These are phyloP conservation scores for Furcula furcula DNA, from an alignment of 2,888 invertebrate species.

Conservation along the genomic window DNA sequence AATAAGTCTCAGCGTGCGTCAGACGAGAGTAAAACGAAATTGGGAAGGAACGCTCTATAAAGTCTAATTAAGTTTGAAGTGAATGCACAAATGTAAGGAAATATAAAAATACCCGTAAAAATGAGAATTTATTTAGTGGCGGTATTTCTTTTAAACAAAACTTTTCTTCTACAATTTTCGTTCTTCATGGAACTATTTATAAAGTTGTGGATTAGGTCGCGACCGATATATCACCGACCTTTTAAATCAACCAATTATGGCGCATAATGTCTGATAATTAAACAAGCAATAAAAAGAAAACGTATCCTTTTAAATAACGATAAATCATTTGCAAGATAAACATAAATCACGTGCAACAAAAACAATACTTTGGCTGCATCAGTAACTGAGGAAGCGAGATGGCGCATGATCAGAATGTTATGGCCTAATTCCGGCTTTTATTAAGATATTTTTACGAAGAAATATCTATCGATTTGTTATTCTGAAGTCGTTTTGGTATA, in stretches of 20 bases:
- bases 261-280: constrained; percentile 19
- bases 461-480: constrained; percentile 66
- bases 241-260: constrained; percentile 22
- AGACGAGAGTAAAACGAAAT: constrained; percentile 76
- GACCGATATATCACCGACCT: constrained; percentile 7
- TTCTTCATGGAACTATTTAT: constrained; percentile 2
- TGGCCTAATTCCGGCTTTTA: constrained; percentile 67
- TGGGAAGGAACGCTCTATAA: constrained; percentile 81
- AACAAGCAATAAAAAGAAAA: constrained; percentile 37
- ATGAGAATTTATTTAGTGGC: constrained; percentile 54
- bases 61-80: constrained; percentile 81
- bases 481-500: constrained; percentile 68
- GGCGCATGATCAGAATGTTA: constrained; percentile 74
- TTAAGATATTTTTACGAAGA: constrained; percentile 75
- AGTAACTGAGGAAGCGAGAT: constrained; percentile 62
- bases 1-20: constrained; percentile 77
- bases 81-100: constrained; percentile 76
- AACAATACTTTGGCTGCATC: constrained; percentile 53
- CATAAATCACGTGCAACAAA: constrained; percentile 63
- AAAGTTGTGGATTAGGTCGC: background rate
- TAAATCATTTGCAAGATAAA: constrained; percentile 56
- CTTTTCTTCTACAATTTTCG: constrained; percentile 17
- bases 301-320: constrained; percentile 59
- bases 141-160: constrained; percentile 18
- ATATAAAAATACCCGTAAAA: constrained; percentile 65